Conservation (phyloP, 2,113 vertebrate species). For the Grammomys surdaster region DNA sequence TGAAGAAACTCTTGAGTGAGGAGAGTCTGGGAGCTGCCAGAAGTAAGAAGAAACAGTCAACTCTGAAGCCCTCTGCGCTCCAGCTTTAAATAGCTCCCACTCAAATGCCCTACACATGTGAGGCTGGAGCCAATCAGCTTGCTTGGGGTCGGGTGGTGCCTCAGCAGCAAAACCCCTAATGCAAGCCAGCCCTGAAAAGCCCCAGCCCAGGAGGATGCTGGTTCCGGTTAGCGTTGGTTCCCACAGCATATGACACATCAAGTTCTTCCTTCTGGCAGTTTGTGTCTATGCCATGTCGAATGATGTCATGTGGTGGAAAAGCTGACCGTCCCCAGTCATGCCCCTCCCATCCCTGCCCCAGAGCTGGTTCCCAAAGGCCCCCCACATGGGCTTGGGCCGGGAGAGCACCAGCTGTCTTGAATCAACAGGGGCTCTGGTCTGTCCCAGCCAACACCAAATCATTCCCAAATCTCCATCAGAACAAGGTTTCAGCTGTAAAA, state of each 20-base stretch:
- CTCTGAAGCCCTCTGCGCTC: background rate
- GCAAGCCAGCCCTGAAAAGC: background rate
- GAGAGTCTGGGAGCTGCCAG: background rate
- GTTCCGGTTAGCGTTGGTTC: constrained; percentile 74
- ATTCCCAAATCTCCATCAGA: constrained; percentile 29
- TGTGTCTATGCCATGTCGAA: constrained; percentile 81
- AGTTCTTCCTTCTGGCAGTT: constrained; percentile 79
- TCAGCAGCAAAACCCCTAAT: background rate
- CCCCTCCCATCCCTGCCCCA: constrained; percentile 50
- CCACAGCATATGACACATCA: constrained; percentile 28
- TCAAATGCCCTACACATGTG: background rate
- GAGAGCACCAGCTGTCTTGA: constrained; percentile 47
- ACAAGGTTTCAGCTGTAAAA: background rate
- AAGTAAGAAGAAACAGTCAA: background rate
- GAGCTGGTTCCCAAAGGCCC: constrained; percentile 35
- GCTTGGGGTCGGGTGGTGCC: background rate
- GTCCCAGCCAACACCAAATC: constrained; percentile 33
- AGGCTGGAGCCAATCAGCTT: background rate
- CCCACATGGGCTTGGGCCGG: constrained; percentile 33
- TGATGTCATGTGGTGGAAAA: constrained; percentile 86
- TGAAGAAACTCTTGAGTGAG: background rate
- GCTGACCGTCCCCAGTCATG: constrained; percentile 72
- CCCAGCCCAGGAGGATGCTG: background rate
- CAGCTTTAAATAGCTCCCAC: background rate
- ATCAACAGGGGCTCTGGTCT: constrained; percentile 22